Evolutionary conservation across 2,113 vertebrate species (phyloP), one percentile per base, ranked within the genome.

Genomic region (Ursus arctos): DNA sequence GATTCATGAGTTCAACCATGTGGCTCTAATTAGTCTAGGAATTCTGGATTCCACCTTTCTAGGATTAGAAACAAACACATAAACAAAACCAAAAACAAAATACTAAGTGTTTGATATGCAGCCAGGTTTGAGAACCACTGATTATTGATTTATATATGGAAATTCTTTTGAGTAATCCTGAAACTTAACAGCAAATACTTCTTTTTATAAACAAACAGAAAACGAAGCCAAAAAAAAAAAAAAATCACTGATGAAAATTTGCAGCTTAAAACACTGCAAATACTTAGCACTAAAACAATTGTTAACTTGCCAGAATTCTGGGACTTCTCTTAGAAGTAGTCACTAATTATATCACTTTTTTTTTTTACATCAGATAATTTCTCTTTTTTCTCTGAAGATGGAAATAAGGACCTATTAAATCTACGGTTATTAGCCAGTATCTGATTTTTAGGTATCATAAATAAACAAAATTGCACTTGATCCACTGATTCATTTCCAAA

Each of bases 141-240:
- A 80, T 49, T 31, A 69, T 67, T 84, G 3, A 67, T 57, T 88
- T 92, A 55, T 63, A 89, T 76, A 36, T 53, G 28, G 65, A 74
- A 95, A 96, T 19, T 77, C 81, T 85, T 97, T 51, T 69, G 81
- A 86, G 47, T 81, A 53, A 72, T 93, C 61, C 51, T 82, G 69
- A 72, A 90, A 63, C 47, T 65, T 43, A 96, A 26, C 6, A 63
- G 24, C 59, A 79, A 92, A n/a, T 77, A 71, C 36, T 91, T 59
- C 72, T 67, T 77, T 77, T 61, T 31, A 43, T 47, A 55, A 69
- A 89, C 26, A 89, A n/a, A 4, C 40, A 86, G 93, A 65, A 7
- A 82, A 94, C 74, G 2, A 15, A 80, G 53, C 10, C 71, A 36
- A 43, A 55, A 69, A 26, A n/a, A 36, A 67, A 67, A 40, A 72